Percentiles rank a stretch among this genome's conserved stretches.
phyloP scores from a whole-genome alignment of 2,888 invertebrate species.

The Drosophila neoperkinsi region DNA sequence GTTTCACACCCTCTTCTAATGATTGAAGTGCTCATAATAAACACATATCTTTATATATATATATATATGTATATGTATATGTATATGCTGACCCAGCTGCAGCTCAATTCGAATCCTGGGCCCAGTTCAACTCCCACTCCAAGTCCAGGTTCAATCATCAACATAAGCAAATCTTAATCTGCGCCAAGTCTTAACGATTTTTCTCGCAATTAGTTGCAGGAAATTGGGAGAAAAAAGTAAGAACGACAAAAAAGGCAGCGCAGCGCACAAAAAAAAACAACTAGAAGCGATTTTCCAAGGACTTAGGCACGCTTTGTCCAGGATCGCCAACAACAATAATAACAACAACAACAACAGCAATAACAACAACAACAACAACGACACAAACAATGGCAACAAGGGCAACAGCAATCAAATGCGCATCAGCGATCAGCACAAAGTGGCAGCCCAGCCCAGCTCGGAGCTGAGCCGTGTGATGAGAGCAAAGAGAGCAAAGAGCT shows the following conservation, averaged over 20 bases:
- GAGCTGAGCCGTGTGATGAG: constrained; percentile 53
- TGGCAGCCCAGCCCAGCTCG: constrained; percentile 17
- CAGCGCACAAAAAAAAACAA: constrained; percentile 31
- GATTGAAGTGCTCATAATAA: constrained; percentile 13
- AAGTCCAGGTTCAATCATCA: constrained; percentile 1
- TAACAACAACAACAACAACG: not conserved
- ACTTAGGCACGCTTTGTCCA: constrained; percentile 65
- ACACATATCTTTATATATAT: not conserved
- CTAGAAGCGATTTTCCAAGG: constrained; percentile 71
- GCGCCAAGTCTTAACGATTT: constrained; percentile 64
- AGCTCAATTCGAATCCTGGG: not conserved
- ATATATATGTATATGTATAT: not conserved
- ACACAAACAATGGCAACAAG: constrained; percentile 7
- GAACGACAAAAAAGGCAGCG: constrained; percentile 50
- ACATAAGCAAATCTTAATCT: constrained; percentile 33
- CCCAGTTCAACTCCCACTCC: not conserved
- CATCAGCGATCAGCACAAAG: constrained; percentile 69
- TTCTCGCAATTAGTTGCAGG: constrained; percentile 77
- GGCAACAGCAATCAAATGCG: constrained; percentile 74
- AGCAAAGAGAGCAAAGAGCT: constrained; percentile 33
- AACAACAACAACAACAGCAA: constrained; percentile 2
- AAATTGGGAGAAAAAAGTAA: constrained; percentile 47
- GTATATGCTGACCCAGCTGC: constrained; percentile 17
- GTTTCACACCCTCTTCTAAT: constrained; percentile 64
- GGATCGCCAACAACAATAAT: constrained; percentile 25